These are phyloP conservation scores for Chelonus insularis DNA, from an alignment of 1,140 invertebrate genomes.

Conservation along the genomic window DNA sequence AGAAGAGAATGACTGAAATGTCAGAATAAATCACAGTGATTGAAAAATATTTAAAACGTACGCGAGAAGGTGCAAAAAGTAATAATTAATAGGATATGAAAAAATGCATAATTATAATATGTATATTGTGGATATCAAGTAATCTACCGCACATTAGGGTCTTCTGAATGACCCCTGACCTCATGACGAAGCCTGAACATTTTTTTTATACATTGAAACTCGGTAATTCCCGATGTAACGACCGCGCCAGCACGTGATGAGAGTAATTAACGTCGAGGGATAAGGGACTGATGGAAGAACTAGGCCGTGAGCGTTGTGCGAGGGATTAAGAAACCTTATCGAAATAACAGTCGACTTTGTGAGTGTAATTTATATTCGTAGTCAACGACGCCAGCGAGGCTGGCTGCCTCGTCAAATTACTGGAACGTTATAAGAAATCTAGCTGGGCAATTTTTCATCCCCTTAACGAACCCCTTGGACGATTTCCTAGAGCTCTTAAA, in stretches of 20 bases:
- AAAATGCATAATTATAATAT: not conserved
- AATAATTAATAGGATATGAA: not conserved
- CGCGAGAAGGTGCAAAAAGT: too few species aligned
- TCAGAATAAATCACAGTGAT: too few species aligned
- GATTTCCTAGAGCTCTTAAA: too few species aligned
- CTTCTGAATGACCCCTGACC: conserved; percentile 40
- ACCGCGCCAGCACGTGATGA: conserved; percentile 40
- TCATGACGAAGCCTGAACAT: conserved; percentile 22
- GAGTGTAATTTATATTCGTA: conserved; percentile 48
- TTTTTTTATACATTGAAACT: conserved; percentile 16
- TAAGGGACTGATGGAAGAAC: conserved; percentile 34
- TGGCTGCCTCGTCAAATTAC: conserved; percentile 19
- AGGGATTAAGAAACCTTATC: conserved; percentile 54
- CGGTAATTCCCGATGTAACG: conserved; percentile 15
- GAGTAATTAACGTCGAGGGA: conserved; percentile 44
- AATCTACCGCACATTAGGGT: conserved; percentile 38
- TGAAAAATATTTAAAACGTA: too few species aligned
- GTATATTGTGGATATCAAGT: not conserved
- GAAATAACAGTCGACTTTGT: conserved; percentile 37
- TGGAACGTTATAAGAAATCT: not conserved
- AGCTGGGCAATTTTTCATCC: not conserved
- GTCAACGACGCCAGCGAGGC: conserved; percentile 1
- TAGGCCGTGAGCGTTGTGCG: conserved; percentile 49
- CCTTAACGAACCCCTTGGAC: too few species aligned
- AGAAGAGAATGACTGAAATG: too few species aligned